Evolutionary conservation across 2,888 invertebrate species (phyloP).

Genomic region (Pristionchus exspectatus): DNA sequence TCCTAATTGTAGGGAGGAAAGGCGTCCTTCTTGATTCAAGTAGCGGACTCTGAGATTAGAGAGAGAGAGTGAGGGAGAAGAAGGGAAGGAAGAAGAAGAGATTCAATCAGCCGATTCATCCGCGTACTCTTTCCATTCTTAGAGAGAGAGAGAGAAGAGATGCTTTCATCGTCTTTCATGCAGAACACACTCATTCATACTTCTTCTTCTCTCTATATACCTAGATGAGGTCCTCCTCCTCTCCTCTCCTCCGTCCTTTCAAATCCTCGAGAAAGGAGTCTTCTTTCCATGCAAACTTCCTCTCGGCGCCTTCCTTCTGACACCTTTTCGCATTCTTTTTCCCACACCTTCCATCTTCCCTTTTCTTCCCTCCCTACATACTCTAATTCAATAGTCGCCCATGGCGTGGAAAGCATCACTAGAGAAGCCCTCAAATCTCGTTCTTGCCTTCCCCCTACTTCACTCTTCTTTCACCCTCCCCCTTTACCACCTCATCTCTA

Average conservation of each 20-base stretch:
- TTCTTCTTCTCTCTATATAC: background rate
- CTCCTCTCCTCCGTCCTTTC: background rate
- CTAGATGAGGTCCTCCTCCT: background rate
- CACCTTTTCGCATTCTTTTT: background rate
- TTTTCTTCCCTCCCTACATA: background rate
- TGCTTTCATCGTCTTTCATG: conserved; percentile 34
- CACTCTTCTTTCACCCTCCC: background rate
- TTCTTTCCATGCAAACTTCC: conserved; percentile 44
- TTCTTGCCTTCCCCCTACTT: background rate
- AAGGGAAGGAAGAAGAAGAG: conserved; percentile 8
- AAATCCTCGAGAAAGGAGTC: conserved; percentile 34
- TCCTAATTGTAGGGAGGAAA: conserved; percentile 33
- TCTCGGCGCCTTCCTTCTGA: background rate
- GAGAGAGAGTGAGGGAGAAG: background rate
- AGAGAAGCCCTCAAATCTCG: conserved; percentile 4
- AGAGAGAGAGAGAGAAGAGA: conserved; percentile 14
- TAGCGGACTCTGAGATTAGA: conserved; percentile 47
- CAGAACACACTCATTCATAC: conserved; percentile 29
- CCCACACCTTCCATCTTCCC: conserved; percentile 12
- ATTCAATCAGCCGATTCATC: conserved; percentile 48
- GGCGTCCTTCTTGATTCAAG: conserved; percentile 47
- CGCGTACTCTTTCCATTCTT: conserved; percentile 36
- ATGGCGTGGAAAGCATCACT: background rate
- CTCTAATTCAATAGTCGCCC: conserved; percentile 40
- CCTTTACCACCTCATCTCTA: background rate